Conservation (phyloP, 2,888 invertebrate species). For the Andrena fulva region DNA sequence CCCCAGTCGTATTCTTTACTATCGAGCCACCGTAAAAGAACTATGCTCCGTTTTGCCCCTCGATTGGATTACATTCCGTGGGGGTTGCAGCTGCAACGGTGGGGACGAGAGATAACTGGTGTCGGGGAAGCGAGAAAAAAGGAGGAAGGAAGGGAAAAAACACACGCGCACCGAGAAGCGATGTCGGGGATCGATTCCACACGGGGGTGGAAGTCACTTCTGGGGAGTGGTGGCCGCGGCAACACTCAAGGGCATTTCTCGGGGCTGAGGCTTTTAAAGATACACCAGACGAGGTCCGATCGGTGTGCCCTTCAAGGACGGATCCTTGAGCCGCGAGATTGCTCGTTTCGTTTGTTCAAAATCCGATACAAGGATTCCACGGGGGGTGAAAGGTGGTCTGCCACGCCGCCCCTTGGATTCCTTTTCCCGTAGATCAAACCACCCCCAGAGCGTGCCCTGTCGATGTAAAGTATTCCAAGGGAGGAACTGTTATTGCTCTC, state of each 20-base stretch:
- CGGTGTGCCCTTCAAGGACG: constrained; percentile 57
- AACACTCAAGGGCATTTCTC: constrained; percentile 62
- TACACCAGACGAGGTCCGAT: constrained; percentile 33
- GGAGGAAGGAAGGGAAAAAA: neutral
- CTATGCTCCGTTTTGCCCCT: constrained; percentile 44
- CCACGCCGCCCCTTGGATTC: constrained; percentile 27
- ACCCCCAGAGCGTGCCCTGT: constrained; percentile 18
- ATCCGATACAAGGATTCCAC: constrained; percentile 69
- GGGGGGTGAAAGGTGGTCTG: constrained; percentile 3
- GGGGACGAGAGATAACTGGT: constrained; percentile 27
- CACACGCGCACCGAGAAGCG: neutral
- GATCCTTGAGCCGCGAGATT: constrained; percentile 67
- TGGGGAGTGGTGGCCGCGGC: constrained; percentile 52
- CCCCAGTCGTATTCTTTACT: constrained; percentile 56
- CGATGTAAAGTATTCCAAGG: constrained; percentile 60
- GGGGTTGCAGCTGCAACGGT: constrained; percentile 34
- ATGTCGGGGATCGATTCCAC: constrained; percentile 51
- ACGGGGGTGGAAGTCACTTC: constrained; percentile 60
- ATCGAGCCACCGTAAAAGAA: constrained; percentile 57
- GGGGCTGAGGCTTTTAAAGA: constrained; percentile 54
- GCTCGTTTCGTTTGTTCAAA: constrained; percentile 70
- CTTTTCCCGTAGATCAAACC: constrained; percentile 37
- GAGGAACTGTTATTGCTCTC: constrained; percentile 62
- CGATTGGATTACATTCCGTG: constrained; percentile 64
- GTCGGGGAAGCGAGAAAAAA: neutral